Percentiles rank a stretch among this genome's conserved stretches.
Conservation (phyloP, 2,888 invertebrate genomes). For the Melanargia galathea region DNA sequence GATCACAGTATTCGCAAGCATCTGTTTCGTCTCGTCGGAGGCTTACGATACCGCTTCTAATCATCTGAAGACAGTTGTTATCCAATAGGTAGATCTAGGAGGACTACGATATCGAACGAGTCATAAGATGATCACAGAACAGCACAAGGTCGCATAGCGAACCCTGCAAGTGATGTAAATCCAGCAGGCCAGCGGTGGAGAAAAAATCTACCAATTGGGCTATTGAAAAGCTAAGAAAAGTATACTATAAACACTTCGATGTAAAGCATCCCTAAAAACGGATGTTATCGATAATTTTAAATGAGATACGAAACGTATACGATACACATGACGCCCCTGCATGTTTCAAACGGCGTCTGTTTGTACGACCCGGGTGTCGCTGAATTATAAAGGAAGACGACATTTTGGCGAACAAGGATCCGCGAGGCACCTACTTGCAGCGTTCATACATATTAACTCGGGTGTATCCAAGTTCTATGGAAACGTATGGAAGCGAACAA, state of each 20-base stretch:
- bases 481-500: constrained; percentile 30
- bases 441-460: constrained; percentile 78
- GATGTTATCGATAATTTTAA: constrained; percentile 22
- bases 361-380: constrained; percentile 72
- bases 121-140: no score
- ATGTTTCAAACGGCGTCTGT: constrained; percentile 69
- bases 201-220: no score
- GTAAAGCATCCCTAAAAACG: not conserved
- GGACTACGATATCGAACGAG: no score
- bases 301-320: constrained; percentile 30
- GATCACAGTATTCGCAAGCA: no score
- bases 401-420: constrained; percentile 56
- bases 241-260: no score
- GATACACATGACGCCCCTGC: constrained; percentile 51
- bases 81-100: no score
- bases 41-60: no score
- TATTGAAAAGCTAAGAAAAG: not conserved
- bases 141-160: no score
- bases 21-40: no score
- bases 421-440: constrained; percentile 30
- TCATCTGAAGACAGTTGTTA: no score
- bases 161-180: no score
- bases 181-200: no score
- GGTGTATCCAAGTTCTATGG: constrained; percentile 37
- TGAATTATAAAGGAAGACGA: constrained; percentile 72